Percentiles rank a stretch among this genome's conserved stretches.
Evolutionary conservation across 2,888 invertebrate genomes (phyloP).

Genomic region (Cryptocephalus primarius): DNA sequence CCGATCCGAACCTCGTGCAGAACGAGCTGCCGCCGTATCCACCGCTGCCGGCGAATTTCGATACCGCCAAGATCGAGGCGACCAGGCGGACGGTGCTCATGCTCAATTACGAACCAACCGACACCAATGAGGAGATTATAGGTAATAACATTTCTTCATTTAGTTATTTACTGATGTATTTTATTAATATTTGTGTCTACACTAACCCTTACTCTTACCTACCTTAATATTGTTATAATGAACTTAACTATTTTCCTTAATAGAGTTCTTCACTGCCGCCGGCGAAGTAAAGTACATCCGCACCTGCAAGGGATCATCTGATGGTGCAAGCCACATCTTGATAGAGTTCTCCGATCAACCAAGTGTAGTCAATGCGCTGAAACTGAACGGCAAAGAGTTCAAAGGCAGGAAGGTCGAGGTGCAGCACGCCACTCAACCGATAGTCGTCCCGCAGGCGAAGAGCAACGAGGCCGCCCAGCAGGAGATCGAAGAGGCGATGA

Average conservation of each 20-base stretch:
- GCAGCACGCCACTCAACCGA: conserved; percentile 84
- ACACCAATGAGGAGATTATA: conserved; percentile 60
- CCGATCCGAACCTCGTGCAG: conserved; percentile 77
- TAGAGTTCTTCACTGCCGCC: conserved; percentile 47
- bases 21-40: conserved; percentile 85
- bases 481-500: conserved; percentile 96
- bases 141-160: conserved; percentile 62
- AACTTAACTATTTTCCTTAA: not conserved
- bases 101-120: conserved; percentile 62
- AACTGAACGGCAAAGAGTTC: conserved; percentile 69
- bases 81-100: conserved; percentile 86
- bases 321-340: conserved; percentile 69
- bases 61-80: conserved; percentile 87
- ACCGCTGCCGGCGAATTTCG: conserved; percentile 75
- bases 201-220: too few relatives aligned
- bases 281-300: conserved; percentile 94
- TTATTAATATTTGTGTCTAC: too few relatives aligned
- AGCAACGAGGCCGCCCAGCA: conserved; percentile 91
- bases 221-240: too few relatives aligned
- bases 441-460: conserved; percentile 86
- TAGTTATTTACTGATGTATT: too few relatives aligned
- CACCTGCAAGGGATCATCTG: conserved; percentile 74
- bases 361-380: conserved; percentile 74
- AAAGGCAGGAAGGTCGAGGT: conserved; percentile 61
- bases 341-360: conserved; percentile 92